phyloP scores from a whole-genome alignment of 2,113 vertebrate species.

The Anguilla japonica region DNA sequence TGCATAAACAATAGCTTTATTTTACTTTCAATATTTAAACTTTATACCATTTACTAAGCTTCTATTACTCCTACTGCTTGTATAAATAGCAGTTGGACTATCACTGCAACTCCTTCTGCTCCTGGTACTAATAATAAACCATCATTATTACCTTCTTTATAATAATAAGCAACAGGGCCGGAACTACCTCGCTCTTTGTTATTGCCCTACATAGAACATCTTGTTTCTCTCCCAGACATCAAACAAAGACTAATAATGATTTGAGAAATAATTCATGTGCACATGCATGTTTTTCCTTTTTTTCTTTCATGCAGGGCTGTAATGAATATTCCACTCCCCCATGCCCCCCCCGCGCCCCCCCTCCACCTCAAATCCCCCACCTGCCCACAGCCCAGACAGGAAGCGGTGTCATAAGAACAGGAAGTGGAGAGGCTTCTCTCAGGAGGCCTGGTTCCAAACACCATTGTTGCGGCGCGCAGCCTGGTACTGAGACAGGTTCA shows the following conservation, averaged over 20 bases:
- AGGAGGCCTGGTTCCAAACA: conserved; percentile 71
- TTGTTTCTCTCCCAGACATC: conserved; percentile 8
- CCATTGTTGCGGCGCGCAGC: conserved; percentile 73
- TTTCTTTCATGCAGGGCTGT: background rate
- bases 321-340: background rate
- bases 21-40: background rate
- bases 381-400: conserved; percentile 61
- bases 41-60: background rate
- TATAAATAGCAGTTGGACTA: background rate
- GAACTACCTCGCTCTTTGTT: background rate
- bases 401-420: conserved; percentile 71
- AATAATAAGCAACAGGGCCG: conserved; percentile 2
- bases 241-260: conserved; percentile 2
- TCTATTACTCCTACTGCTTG: too few species aligned
- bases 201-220: background rate
- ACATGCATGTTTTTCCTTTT: background rate
- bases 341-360: too few species aligned
- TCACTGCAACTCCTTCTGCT: background rate
- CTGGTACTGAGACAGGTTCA: conserved; percentile 65
- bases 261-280: background rate
- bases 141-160: background rate
- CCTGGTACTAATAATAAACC: background rate
- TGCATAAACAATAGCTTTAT: too few species aligned
- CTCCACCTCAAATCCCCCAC: background rate
- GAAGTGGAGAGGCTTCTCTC: conserved; percentile 72